A percentile compares a stretch with the other conserved stretches of the same genome.
phyloP scores from a whole-genome alignment of 2,797 vertebrate genomes.

The Hyperoplus immaculatus region DNA sequence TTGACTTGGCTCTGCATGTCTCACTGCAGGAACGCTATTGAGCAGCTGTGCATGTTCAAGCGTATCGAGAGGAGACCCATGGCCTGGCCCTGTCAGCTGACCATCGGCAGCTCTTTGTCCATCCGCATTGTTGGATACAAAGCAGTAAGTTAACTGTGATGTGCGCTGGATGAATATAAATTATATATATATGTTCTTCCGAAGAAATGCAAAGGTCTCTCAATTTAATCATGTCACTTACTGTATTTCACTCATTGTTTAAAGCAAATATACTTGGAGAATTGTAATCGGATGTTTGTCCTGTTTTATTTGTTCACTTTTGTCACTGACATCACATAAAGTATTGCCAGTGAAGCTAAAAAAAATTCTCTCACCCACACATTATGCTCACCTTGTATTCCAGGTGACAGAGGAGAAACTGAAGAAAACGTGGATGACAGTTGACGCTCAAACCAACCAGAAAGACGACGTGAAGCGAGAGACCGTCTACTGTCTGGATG shows the following conservation, averaged over 20 bases:
- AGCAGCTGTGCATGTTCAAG: conserved; percentile 93
- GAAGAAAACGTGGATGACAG: conserved; percentile 90
- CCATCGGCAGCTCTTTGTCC: conserved; percentile 91
- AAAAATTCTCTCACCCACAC: not conserved
- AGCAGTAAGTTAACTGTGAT: conserved; percentile 86
- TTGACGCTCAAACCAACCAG: conserved; percentile 90
- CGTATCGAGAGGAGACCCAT: conserved; percentile 86
- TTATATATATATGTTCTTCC: not conserved
- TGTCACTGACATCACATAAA: not conserved
- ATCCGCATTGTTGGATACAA: conserved; percentile 96
- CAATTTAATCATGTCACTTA: not conserved
- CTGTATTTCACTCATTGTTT: not conserved
- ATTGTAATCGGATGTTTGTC: not conserved
- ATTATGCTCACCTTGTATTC: conserved; percentile 17
- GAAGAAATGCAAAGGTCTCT: not conserved
- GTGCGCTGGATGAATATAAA: not conserved
- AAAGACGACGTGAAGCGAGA: conserved; percentile 91
- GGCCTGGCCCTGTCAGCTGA: conserved; percentile 93
- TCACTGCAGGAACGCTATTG: conserved; percentile 89
- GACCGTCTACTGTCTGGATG: conserved; percentile 93
- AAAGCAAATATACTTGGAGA: not conserved
- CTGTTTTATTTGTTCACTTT: not conserved
- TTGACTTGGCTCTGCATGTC: conserved; percentile 4
- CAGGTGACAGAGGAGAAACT: conserved; percentile 91
- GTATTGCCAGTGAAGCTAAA: not conserved